These are phyloP conservation scores for Drosophila pseudoananassae DNA, from an alignment of 1,140 invertebrate genomes.

Conservation along the genomic window DNA sequence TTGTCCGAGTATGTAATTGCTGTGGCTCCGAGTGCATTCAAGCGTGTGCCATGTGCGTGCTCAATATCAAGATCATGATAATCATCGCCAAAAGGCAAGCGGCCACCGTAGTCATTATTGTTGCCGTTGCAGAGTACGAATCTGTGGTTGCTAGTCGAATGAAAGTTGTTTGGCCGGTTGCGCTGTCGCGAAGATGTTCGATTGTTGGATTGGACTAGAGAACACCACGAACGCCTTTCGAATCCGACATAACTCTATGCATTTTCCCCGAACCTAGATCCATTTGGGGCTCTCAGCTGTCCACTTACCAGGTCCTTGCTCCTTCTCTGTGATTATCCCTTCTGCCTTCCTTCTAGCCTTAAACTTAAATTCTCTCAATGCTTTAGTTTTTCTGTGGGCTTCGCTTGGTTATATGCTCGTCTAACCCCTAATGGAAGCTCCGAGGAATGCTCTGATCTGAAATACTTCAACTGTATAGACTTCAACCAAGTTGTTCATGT, in stretches of 20 bases:
- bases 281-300: too few relatives aligned
- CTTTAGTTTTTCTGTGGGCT: not conserved
- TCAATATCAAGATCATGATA: constrained; percentile 80
- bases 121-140: not conserved
- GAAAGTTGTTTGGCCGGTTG: constrained; percentile 2
- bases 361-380: not conserved
- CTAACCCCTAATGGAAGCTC: not conserved
- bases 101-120: constrained; percentile 10
- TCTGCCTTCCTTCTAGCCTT: not conserved
- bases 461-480: not conserved
- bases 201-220: too few relatives aligned
- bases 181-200: too few relatives aligned
- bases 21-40: constrained; percentile 58
- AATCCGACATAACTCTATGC: too few relatives aligned
- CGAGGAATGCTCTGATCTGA: not conserved
- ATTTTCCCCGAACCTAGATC: not conserved
- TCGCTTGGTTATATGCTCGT: not conserved
- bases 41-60: constrained; percentile 69
- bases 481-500: too few relatives aligned
- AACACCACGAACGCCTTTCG: too few relatives aligned
- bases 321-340: not conserved
- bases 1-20: constrained; percentile 55
- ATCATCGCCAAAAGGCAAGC: constrained; percentile 39
- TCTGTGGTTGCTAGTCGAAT: not conserved
- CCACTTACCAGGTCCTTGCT: constrained; percentile 4